phyloP scores from a whole-genome alignment of 1,140 invertebrate species.

The Linepithema humile region DNA sequence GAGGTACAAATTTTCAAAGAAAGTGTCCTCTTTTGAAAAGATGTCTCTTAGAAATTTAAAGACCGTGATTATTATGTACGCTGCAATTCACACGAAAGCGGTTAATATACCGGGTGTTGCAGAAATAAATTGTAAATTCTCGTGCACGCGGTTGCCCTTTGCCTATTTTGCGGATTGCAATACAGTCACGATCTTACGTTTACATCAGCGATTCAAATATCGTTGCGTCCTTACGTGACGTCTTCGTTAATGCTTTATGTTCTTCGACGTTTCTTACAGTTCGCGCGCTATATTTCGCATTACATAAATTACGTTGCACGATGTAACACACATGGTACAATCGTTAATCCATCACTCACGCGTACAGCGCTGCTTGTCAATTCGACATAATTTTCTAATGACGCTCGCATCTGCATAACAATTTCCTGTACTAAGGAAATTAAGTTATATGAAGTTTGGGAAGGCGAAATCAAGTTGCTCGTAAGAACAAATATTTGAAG shows the following conservation, averaged over 20 bases:
- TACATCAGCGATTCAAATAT: neutral
- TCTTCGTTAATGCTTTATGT: neutral
- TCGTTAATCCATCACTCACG: slow-evolving; percentile 16
- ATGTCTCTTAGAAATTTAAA: neutral
- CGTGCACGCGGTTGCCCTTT: neutral
- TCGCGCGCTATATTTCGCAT: neutral
- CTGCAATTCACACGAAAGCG: neutral
- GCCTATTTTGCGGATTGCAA: neutral
- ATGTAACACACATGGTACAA: slow-evolving; percentile 2
- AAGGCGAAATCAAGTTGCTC: slow-evolving; percentile 43
- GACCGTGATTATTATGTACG: neutral
- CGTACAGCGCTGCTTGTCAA: neutral
- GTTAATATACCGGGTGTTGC: neutral
- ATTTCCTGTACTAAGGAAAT: neutral
- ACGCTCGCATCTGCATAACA: neutral
- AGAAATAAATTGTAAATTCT: slow-evolving; percentile 14
- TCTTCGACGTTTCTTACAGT: neutral
- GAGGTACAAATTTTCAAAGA: neutral
- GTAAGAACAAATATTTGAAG: slow-evolving; percentile 61
- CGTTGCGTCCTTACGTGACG: neutral
- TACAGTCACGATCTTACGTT: neutral
- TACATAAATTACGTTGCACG: slow-evolving; percentile 2
- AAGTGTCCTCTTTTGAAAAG: neutral
- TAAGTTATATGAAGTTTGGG: slow-evolving; percentile 4
- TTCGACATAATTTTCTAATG: slow-evolving; percentile 27